Percentiles rank a stretch among this genome's conserved stretches.
These are phyloP conservation scores for Danaus chrysippus DNA, from an alignment of 2,888 invertebrate species.

Conservation along the genomic window DNA sequence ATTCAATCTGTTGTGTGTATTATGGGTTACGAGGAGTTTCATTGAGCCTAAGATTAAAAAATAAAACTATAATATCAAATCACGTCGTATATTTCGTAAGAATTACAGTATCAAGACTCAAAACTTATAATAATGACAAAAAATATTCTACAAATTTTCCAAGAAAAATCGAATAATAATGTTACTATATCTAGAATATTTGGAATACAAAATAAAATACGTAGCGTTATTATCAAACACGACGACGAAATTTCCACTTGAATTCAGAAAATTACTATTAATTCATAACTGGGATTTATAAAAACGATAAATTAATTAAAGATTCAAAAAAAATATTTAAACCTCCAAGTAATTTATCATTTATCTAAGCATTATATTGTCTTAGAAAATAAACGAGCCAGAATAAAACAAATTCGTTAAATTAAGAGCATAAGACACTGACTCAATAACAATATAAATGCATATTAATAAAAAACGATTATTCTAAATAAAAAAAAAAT, in stretches of 20 bases:
- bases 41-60: background rate
- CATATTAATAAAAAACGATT: slow-evolving; percentile 33
- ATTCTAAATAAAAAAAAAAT: slow-evolving; percentile 40
- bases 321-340: slow-evolving; percentile 55
- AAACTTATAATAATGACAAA: slow-evolving; percentile 54
- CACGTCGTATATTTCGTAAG: slow-evolving; percentile 37
- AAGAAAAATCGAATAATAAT: slow-evolving; percentile 42
- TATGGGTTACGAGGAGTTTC: background rate
- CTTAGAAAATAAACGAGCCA: slow-evolving; percentile 24
- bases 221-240: slow-evolving; percentile 10
- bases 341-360: slow-evolving; percentile 70
- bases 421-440: slow-evolving; percentile 15
- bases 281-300: slow-evolving; percentile 3
- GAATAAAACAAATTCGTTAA: slow-evolving; percentile 20
- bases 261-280: background rate
- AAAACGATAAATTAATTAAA: slow-evolving; percentile 65
- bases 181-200: slow-evolving; percentile 53
- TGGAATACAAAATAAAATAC: slow-evolving; percentile 44
- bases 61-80: slow-evolving; percentile 23
- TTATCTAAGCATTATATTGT: slow-evolving; percentile 20
- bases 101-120: slow-evolving; percentile 42
- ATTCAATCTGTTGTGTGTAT: background rate
- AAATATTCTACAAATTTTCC: slow-evolving; percentile 45
- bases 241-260: background rate
- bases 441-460: slow-evolving; percentile 36